Conservation (phyloP, 92 coral and sea anemone genomes). For the Diadumene lineata region DNA sequence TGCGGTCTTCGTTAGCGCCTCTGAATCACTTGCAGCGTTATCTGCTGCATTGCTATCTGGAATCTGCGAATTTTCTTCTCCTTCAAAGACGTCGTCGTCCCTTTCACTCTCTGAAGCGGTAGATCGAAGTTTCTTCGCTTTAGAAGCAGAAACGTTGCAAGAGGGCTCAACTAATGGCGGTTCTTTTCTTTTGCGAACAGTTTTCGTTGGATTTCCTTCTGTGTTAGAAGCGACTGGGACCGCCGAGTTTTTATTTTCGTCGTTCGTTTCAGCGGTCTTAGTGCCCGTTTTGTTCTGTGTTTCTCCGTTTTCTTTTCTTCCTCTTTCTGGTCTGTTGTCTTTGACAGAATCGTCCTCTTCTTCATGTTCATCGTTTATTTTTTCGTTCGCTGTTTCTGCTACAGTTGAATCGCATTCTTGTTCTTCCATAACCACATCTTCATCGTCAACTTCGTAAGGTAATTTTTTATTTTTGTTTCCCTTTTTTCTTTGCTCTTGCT, state of each 20-base stretch:
- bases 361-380: neutral
- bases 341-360: no score
- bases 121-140: neutral
- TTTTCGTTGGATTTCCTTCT: neutral
- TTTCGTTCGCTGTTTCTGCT: neutral
- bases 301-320: neutral
- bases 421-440: neutral
- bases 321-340: neutral
- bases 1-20: no score
- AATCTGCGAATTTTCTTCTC: no score
- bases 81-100: no score
- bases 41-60: no score
- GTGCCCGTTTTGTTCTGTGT: neutral
- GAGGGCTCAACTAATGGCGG: neutral
- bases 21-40: no score
- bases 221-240: neutral
- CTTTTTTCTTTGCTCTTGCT: neutral
- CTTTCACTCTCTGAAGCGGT: neutral
- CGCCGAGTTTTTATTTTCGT: neutral
- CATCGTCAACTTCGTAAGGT: neutral
- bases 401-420: neutral
- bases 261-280: neutral
- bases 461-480: neutral
- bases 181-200: constrained; percentile 8
- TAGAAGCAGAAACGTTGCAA: neutral